Conservation (phyloP, 2,113 vertebrate species). For the Cathartes aura region DNA sequence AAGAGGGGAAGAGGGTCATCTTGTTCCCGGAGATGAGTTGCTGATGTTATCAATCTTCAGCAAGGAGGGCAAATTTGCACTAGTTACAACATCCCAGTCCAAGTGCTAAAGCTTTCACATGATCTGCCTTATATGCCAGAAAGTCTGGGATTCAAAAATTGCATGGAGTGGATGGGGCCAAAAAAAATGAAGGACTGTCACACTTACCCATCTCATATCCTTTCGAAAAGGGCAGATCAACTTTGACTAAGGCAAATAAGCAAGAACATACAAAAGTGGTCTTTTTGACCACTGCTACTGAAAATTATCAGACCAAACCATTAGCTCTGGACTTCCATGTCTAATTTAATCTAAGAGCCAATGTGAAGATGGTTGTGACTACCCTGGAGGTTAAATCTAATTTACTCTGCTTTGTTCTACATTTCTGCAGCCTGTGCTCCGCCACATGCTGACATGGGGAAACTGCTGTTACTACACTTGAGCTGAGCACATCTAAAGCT, state of each 20-base stretch:
- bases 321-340: neutral
- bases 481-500: neutral
- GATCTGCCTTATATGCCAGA: neutral
- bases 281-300: neutral
- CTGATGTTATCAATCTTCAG: conserved; percentile 32
- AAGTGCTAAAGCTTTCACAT: neutral
- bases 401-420: neutral
- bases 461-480: neutral
- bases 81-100: neutral
- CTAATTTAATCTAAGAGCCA: neutral
- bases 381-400: neutral
- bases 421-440: neutral
- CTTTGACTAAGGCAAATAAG: neutral
- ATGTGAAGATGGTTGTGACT: neutral
- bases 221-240: neutral
- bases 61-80: neutral
- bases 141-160: neutral
- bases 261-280: neutral
- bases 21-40: neutral
- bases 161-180: neutral
- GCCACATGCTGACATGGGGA: neutral
- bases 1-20: conserved; percentile 3
- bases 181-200: neutral
- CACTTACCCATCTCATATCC: neutral
- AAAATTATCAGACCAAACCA: neutral